These are phyloP conservation scores for Phymastichus coffea DNA, from an alignment of 1,140 invertebrate species.

Conservation along the genomic window DNA sequence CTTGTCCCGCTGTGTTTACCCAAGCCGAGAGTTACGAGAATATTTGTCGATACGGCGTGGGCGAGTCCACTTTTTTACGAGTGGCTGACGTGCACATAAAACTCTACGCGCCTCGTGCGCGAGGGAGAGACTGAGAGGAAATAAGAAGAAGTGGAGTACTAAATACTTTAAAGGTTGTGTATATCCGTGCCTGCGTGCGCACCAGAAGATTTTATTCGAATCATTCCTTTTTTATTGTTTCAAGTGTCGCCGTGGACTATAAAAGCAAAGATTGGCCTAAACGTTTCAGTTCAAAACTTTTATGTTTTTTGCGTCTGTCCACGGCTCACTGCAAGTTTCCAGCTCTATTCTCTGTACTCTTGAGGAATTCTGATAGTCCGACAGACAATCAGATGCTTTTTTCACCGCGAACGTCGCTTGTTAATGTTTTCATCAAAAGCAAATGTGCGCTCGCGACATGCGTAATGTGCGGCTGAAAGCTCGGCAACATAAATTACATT, in stretches of 20 bases:
- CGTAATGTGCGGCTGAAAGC: no score
- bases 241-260: not conserved
- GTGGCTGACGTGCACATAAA: slow-evolving; percentile 18
- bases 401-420: no score
- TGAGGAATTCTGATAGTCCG: no score
- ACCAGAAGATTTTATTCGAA: slow-evolving; percentile 1
- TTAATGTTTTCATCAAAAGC: no score
- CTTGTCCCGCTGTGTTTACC: slow-evolving; percentile 23
- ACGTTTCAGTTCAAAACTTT: no score
- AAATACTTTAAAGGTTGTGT: slow-evolving; percentile 22
- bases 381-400: no score
- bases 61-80: slow-evolving; percentile 18
- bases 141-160: slow-evolving; percentile 16
- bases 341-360: no score
- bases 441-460: no score
- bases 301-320: no score
- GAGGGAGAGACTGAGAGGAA: not conserved
- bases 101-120: not conserved
- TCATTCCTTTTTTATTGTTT: slow-evolving; percentile 9
- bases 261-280: not conserved
- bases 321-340: no score
- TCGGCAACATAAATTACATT: no score
- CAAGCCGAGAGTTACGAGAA: slow-evolving; percentile 32
- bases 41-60: slow-evolving; percentile 29
- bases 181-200: not conserved